phyloP scores from a whole-genome alignment of 2,113 vertebrate genomes.

The Paralichthys olivaceus region DNA sequence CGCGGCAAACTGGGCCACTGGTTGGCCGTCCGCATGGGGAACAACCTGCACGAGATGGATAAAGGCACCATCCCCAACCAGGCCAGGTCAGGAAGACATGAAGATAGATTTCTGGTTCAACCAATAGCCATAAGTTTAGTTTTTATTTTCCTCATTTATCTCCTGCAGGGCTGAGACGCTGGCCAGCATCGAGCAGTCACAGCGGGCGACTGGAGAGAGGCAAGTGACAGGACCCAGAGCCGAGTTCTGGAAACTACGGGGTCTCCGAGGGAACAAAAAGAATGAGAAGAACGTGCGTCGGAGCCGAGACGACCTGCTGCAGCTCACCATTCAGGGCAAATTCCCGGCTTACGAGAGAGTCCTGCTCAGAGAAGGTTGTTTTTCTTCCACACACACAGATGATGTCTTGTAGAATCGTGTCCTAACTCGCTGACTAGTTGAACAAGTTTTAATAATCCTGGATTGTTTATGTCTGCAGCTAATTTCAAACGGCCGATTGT shows the following conservation, averaged over 20 bases:
- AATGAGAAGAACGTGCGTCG: conserved; percentile 84
- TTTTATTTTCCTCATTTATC: rapidly evolving
- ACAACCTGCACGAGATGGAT: conserved; percentile 90
- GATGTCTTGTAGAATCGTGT: not conserved
- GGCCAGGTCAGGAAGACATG: conserved; percentile 80
- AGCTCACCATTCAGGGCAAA: conserved; percentile 92
- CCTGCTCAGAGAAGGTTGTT: conserved; percentile 90
- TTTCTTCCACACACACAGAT: not conserved
- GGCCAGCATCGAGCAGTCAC: conserved; percentile 85
- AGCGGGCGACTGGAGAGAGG: conserved; percentile 75
- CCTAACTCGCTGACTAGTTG: not conserved
- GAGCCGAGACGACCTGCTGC: conserved; percentile 90
- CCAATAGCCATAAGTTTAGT: rapidly evolving
- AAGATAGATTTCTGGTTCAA: not conserved
- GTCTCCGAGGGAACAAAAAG: conserved; percentile 93
- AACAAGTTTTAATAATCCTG: conserved; percentile 15
- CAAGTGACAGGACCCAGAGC: conserved; percentile 84
- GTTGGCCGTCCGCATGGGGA: conserved; percentile 91
- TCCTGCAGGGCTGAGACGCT: conserved; percentile 89
- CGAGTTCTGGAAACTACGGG: conserved; percentile 97
- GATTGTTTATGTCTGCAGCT: conserved; percentile 79
- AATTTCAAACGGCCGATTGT: conserved; percentile 95
- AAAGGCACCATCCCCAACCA: conserved; percentile 93
- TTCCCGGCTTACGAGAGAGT: conserved; percentile 95
- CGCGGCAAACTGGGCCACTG: conserved; percentile 88